Percentiles rank a stretch among this genome's conserved stretches.
Evolutionary conservation across 2,797 vertebrate species (phyloP).

Genomic region (Mormyrus proboscirostris): DNA sequence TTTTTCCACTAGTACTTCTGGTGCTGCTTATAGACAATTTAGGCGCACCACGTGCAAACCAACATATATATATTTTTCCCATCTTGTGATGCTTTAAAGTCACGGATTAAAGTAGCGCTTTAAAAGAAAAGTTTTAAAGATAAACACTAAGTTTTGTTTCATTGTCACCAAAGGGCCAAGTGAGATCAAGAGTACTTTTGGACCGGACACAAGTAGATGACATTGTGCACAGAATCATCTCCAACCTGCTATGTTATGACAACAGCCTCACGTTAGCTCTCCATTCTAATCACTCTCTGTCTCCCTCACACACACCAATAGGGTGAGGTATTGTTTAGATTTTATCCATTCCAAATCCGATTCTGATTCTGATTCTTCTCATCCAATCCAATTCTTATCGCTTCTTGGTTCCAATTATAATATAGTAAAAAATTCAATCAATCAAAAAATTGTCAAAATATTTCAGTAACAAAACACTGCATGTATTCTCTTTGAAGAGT

Average conservation of each 20-base stretch:
- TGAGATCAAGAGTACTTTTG: not conserved
- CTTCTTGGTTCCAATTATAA: not conserved
- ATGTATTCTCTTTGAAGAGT: not conserved
- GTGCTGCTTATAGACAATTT: not conserved
- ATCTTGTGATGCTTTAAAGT: not conserved
- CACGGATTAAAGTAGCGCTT: not conserved
- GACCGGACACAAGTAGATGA: not conserved
- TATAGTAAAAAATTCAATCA: not conserved
- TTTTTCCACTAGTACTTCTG: not conserved
- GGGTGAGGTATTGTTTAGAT: not conserved
- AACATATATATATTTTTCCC: not conserved
- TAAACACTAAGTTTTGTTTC: not conserved
- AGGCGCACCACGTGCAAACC: not conserved
- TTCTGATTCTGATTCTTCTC: not conserved
- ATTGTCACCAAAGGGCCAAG: not conserved
- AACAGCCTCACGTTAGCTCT: not conserved
- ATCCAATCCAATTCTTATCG: not conserved
- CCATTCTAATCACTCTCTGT: not conserved
- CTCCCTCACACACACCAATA: not conserved
- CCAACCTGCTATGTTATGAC: not conserved
- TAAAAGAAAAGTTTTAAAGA: not conserved
- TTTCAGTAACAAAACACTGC: not conserved
- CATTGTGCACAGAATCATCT: not conserved
- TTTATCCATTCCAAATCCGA: not conserved
- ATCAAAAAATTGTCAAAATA: not conserved